A percentile compares a stretch with the other conserved stretches of the same genome.
Conservation (phyloP, 1,140 invertebrate genomes). For the Zeugodacus cucurbitae region DNA sequence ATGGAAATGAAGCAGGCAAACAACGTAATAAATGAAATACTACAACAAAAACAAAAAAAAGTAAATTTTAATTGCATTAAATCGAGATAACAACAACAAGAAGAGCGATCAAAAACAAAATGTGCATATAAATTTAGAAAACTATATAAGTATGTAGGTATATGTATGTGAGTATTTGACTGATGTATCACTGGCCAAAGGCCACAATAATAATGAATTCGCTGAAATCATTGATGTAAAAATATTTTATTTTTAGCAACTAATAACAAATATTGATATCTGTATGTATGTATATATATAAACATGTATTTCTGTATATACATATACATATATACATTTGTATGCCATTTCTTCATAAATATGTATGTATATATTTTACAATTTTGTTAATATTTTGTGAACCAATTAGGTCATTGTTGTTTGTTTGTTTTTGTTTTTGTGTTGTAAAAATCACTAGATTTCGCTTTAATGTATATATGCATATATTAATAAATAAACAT, state of each 20-base stretch:
- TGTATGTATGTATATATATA: not conserved
- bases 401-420: too few relatives aligned
- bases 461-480: too few relatives aligned
- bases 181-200: not conserved
- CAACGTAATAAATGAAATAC: not conserved
- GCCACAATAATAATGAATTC: not conserved
- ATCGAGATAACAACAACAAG: not conserved
- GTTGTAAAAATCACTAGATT: too few relatives aligned
- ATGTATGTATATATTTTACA: not conserved
- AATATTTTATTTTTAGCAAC: not conserved
- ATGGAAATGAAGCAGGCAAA: not conserved
- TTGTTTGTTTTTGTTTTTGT: too few relatives aligned
- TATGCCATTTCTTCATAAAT: too few relatives aligned
- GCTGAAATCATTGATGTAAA: not conserved
- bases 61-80: not conserved
- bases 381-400: too few relatives aligned
- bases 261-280: not conserved
- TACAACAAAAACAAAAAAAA: not conserved
- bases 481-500: too few relatives aligned
- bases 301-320: too few relatives aligned
- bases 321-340: too few relatives aligned
- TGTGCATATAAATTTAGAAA: not conserved
- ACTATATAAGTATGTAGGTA: not conserved
- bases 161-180: not conserved
- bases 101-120: not conserved